Evolutionary conservation across 92 coral and sea anemone genomes (phyloP), one percentile per base, ranked within the genome.

Genomic region (Zoanthus solanderi): DNA sequence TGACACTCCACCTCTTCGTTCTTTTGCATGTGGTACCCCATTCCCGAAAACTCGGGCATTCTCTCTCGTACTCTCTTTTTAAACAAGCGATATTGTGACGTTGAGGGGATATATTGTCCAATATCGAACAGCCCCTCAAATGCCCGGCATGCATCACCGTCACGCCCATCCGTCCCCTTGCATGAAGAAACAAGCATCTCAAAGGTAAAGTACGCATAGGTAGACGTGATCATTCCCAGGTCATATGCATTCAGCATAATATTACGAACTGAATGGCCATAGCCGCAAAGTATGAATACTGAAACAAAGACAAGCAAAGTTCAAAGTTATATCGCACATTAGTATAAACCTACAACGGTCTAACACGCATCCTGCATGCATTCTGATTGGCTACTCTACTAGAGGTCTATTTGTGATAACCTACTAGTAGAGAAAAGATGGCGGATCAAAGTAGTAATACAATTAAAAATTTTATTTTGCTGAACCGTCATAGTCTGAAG

Each of bases 41-140:
- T 83, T 12, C 95, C 94, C 6, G 93, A 95, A 72, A 92, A 94
- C 84, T 90, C 93, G 23, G 98, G 98, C 98, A 94, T 94, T 76
- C 88, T 92, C 60, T 88, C 65, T 48, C 95, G 88, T n/a, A 94
- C 98, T 28, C 83, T 92, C 18, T 53, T 66, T 73, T 89, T 90
- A 80, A 94, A 94, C n/a, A 31, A 12, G 50, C 77, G 88, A 75
- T 94, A 84, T 83, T 89, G 72, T 17, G 54, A 58, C 65, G 91
- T 87, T 58, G 87, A 78, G 44, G 98, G 98, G 57, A 92, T 57
- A 78, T 94, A 93, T 75, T 93, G 72, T 13, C 94, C 92, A 16
- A 94, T 86, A 71, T 93, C 90, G 57, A 93, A 84, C 45, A 94
- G 58, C 16, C 98, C 98, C 71, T 94, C 95, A 60, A 93, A 94